Evolutionary conservation across 2,797 vertebrate genomes (phyloP).

Genomic region (Aulostomus chinensis): DNA sequence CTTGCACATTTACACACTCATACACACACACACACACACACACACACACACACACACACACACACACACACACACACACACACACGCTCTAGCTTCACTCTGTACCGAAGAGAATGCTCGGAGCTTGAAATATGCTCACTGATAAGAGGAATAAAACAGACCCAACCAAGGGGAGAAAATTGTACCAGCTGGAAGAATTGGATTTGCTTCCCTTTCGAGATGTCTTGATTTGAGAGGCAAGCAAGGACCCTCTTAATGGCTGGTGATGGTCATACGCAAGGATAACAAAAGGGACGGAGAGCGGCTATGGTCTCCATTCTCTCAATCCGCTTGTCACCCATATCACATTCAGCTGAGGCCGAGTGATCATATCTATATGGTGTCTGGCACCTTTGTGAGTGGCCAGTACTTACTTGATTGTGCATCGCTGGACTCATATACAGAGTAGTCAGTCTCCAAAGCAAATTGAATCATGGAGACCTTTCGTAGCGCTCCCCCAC

Average conservation of each 20-base stretch:
- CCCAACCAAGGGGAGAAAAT: constrained; percentile 34
- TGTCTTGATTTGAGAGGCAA: constrained; percentile 39
- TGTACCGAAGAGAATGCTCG: constrained; percentile 21
- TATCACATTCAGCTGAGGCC: constrained; percentile 29
- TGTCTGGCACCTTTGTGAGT: constrained; percentile 1
- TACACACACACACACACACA: constrained; percentile 8
- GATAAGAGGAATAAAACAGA: constrained; percentile 44
- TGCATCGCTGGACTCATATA: constrained; percentile 10
- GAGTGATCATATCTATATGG: too few relatives aligned
- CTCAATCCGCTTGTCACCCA: constrained; percentile 28
- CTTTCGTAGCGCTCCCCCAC: constrained; percentile 31
- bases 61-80: too few relatives aligned
- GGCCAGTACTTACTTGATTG: constrained; percentile 1
- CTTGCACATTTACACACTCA: constrained; percentile 9
- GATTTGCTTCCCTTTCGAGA: constrained; percentile 54
- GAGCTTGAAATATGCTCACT: constrained; percentile 58
- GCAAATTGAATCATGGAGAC: constrained; percentile 30
- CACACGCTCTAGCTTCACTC: constrained; percentile 6
- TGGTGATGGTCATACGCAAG: constrained; percentile 18
- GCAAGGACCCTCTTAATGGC: constrained; percentile 36
- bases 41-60: too few relatives aligned
- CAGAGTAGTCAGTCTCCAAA: neutral
- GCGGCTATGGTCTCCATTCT: constrained; percentile 34
- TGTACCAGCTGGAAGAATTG: constrained; percentile 53
- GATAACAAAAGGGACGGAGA: constrained; percentile 18